These are phyloP conservation scores for Gallinago media DNA, from an alignment of 2,113 vertebrate species.

Conservation along the genomic window DNA sequence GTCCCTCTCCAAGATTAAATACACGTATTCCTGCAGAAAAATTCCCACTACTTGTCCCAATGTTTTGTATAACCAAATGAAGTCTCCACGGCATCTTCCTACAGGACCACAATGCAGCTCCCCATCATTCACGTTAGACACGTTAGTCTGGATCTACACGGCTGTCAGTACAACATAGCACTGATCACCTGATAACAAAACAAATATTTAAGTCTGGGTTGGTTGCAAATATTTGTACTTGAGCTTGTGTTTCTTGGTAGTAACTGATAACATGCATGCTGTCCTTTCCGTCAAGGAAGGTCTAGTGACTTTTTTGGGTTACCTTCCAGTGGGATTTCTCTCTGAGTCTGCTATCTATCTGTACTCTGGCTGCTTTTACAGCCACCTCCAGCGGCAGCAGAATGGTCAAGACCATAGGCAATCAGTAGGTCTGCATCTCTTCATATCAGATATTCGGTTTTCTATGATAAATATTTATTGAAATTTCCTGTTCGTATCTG, in stretches of 20 bases:
- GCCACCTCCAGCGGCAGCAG: neutral
- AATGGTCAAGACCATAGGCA: neutral
- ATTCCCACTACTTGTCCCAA: neutral
- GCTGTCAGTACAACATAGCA: neutral
- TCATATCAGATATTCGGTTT: neutral
- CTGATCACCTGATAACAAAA: neutral
- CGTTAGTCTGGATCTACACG: neutral
- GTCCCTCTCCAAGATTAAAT: neutral
- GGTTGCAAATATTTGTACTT: neutral
- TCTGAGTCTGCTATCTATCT: neutral
- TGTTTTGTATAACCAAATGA: neutral
- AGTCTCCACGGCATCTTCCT: neutral
- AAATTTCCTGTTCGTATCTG: neutral
- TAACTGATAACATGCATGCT: neutral
- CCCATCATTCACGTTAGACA: rapidly evolving
- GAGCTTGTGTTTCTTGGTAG: neutral
- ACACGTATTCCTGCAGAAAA: neutral
- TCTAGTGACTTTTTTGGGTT: neutral
- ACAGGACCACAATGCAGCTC: rapidly evolving
- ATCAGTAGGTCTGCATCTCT: neutral
- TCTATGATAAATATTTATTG: neutral
- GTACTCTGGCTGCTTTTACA: neutral
- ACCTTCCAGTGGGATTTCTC: neutral
- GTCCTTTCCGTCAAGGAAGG: neutral
- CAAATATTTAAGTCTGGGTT: slow-evolving; percentile 7